These are phyloP conservation scores for Panthera uncia DNA, from an alignment of 2,113 vertebrate species.

Conservation along the genomic window DNA sequence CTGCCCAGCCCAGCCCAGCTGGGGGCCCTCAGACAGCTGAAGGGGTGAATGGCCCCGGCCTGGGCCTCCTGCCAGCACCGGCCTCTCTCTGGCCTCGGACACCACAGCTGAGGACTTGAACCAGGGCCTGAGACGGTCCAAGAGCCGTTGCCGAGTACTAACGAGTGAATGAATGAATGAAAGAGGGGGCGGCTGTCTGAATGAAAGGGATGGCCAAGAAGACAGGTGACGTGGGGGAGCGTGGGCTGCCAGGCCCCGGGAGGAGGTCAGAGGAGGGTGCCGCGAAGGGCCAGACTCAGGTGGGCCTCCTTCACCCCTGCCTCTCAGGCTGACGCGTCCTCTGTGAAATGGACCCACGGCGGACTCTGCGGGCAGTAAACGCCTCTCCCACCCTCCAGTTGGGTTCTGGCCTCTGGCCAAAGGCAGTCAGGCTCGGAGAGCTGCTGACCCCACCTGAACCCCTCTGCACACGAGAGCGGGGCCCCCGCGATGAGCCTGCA, in stretches of 20 bases:
- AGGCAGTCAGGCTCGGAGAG: neutral
- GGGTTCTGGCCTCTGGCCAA: neutral
- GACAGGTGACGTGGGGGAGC: neutral
- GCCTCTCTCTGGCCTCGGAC: neutral
- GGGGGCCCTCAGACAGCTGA: neutral
- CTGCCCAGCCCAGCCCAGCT: neutral
- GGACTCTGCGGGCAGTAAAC: accelerated
- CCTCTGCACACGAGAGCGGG: neutral
- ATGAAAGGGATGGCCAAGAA: neutral
- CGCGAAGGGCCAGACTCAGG: neutral
- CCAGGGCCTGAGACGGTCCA: neutral
- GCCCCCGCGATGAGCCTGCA: neutral
- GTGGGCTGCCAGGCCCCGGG: neutral
- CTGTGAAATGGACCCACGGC: neutral
- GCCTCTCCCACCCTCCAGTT: neutral
- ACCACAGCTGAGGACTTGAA: accelerated
- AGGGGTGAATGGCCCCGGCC: no score
- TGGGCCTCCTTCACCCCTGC: neutral
- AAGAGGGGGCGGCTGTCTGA: neutral
- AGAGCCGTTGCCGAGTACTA: no score
- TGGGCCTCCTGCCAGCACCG: neutral
- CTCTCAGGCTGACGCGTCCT: neutral
- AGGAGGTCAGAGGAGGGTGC: neutral
- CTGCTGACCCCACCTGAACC: neutral
- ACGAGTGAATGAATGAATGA: neutral